phyloP scores from a whole-genome alignment of 2,113 vertebrate species.

The Vireo altiloquus region DNA sequence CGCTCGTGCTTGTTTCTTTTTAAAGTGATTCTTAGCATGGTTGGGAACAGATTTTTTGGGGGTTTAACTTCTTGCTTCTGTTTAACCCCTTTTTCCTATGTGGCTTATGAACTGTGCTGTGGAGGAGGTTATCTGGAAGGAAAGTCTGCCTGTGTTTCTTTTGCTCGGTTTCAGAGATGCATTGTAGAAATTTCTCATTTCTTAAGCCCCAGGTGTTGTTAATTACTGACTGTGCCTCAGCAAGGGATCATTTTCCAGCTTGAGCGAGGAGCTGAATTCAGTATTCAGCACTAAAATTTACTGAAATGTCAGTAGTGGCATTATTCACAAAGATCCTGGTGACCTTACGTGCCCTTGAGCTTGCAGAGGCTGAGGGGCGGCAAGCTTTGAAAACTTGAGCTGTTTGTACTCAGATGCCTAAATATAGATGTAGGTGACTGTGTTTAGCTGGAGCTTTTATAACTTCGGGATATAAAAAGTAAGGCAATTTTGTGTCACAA shows the following conservation, averaged over 20 bases:
- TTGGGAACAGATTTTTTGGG: not conserved
- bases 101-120: rapidly evolving
- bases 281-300: not conserved
- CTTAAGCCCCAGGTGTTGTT: not conserved
- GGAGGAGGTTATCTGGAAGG: not conserved
- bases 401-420: not conserved
- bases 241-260: not conserved
- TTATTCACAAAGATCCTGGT: not conserved
- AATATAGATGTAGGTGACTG: slow-evolving; percentile 26
- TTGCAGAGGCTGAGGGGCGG: not conserved
- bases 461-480: not conserved
- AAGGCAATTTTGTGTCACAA: slow-evolving; percentile 2
- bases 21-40: not conserved
- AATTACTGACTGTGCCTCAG: not conserved
- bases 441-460: slow-evolving; percentile 33
- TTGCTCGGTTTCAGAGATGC: not conserved
- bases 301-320: not conserved
- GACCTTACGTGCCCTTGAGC: slow-evolving; percentile 22
- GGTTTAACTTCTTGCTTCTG: not conserved
- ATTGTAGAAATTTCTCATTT: not conserved
- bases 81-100: not conserved
- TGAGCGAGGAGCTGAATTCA: not conserved
- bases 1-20: not conserved
- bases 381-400: not conserved
- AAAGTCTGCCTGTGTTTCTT: not conserved